Conservation (phyloP, 2,113 vertebrate species). For the Siniperca knerii region DNA sequence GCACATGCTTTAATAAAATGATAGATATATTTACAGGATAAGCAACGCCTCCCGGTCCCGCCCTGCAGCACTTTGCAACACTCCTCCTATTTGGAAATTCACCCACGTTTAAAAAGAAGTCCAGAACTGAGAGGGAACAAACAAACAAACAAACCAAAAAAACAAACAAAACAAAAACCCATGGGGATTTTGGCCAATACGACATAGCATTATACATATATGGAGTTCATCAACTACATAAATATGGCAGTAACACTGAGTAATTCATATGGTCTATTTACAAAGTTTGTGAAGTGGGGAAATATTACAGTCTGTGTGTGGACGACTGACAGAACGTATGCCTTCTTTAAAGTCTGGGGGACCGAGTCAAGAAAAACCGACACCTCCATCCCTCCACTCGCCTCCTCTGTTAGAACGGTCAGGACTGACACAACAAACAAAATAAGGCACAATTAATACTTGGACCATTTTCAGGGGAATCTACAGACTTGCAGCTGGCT, state of each 20-base stretch:
- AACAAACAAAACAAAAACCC: constrained; percentile 73
- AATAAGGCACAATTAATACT: constrained; percentile 99
- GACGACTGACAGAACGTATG: constrained; percentile 76
- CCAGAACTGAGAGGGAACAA: constrained; percentile 37
- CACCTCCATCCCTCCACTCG: constrained; percentile 53
- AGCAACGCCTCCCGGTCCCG: constrained; percentile 84
- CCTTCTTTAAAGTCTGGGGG: constrained; percentile 78
- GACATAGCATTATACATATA: constrained; percentile 85
- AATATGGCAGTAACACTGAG: constrained; percentile 98
- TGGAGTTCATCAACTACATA: constrained; percentile 90
- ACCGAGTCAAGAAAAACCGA: constrained; percentile 50
- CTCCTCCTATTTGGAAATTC: constrained; percentile 59
- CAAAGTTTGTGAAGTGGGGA: constrained; percentile 87
- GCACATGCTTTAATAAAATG: constrained; percentile 99
- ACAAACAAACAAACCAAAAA: constrained; percentile 18
- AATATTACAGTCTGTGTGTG: constrained; percentile 82
- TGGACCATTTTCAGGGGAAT: constrained; percentile 83
- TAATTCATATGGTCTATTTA: constrained; percentile 92
- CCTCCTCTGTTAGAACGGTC: constrained; percentile 84
- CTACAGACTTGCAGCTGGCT: constrained; percentile 84
- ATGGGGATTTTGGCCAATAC: constrained; percentile 90
- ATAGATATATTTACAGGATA: constrained; percentile 96
- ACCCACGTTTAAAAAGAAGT: constrained; percentile 80
- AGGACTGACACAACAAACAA: constrained; percentile 88
- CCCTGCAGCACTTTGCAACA: constrained; percentile 70